Evolutionary conservation across 2,797 vertebrate genomes (phyloP).

Genomic region (Zalophus californianus): DNA sequence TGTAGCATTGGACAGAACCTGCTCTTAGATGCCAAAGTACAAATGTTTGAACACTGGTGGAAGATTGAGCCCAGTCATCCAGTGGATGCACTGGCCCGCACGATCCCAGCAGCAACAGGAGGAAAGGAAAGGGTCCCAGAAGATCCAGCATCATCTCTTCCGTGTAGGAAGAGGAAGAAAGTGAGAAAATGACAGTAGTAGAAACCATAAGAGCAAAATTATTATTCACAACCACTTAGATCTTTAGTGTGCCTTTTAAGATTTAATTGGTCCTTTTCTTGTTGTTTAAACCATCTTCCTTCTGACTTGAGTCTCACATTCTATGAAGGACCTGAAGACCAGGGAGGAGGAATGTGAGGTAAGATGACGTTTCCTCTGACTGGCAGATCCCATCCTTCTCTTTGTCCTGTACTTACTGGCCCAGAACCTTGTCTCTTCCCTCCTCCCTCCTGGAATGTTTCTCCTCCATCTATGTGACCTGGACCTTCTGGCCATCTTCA

Average conservation of each 20-base stretch:
- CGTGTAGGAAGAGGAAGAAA: slow-evolving; percentile 5
- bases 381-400: not conserved
- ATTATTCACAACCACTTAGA: not conserved
- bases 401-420: not conserved
- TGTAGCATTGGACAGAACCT: not conserved
- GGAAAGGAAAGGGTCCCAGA: not conserved
- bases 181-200: not conserved
- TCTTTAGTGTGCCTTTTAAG: slow-evolving; percentile 9
- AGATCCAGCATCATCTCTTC: slow-evolving; percentile 39
- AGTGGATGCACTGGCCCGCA: not conserved
- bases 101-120: slow-evolving; percentile 48
- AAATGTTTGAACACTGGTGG: slow-evolving; percentile 72
- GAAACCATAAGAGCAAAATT: slow-evolving; percentile 15
- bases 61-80: not conserved
- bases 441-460: not conserved
- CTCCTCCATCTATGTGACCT: not conserved
- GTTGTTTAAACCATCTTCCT: not conserved
- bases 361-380: not conserved
- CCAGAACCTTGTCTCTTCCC: not conserved
- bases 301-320: not conserved
- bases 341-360: not conserved
- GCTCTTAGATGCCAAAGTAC: slow-evolving; percentile 69
- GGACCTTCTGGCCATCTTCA: not conserved
- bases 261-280: not conserved
- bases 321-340: not conserved